Percentiles rank a stretch among this genome's conserved stretches.
Evolutionary conservation across 2,797 vertebrate genomes (phyloP).

Genomic region (Scolopax bukidnonensis): DNA sequence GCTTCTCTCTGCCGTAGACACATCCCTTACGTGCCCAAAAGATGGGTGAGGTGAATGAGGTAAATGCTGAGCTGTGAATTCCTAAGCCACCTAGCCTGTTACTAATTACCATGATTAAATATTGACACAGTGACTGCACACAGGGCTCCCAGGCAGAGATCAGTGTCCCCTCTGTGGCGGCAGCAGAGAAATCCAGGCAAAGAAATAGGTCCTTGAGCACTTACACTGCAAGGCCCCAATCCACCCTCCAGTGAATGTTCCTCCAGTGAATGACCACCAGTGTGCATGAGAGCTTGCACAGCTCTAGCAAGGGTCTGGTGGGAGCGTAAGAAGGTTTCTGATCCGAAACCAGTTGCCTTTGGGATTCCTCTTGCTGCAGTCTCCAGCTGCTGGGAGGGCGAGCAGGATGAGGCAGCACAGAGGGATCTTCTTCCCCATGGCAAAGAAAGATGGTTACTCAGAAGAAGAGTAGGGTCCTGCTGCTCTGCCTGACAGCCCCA

Average conservation of each 20-base stretch:
- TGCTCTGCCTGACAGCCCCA: not conserved
- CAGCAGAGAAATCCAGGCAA: slow-evolving; percentile 3
- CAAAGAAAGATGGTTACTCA: not conserved
- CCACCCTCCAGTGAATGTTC: not conserved
- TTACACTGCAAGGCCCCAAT: not conserved
- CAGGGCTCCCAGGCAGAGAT: slow-evolving; percentile 22
- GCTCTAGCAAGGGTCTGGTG: not conserved
- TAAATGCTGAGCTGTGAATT: slow-evolving; percentile 55
- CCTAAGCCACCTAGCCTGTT: slow-evolving; percentile 51
- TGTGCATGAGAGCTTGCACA: not conserved
- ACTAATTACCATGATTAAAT: slow-evolving; percentile 62
- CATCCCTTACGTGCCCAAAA: not conserved
- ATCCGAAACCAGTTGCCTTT: not conserved
- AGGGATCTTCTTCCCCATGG: not conserved
- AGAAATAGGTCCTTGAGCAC: not conserved
- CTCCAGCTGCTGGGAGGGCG: not conserved
- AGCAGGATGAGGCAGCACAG: not conserved
- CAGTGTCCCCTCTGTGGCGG: not conserved
- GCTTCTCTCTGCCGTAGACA: not conserved
- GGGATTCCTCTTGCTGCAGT: not conserved
- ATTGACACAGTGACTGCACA: slow-evolving; percentile 57
- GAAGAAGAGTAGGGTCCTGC: not conserved
- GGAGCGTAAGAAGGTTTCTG: not conserved
- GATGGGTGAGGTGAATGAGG: not conserved
- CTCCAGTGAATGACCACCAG: not conserved